Percentiles rank a stretch among this genome's conserved stretches.
phyloP scores from a whole-genome alignment of 2,113 vertebrate species.

The Calidris pugnax region DNA sequence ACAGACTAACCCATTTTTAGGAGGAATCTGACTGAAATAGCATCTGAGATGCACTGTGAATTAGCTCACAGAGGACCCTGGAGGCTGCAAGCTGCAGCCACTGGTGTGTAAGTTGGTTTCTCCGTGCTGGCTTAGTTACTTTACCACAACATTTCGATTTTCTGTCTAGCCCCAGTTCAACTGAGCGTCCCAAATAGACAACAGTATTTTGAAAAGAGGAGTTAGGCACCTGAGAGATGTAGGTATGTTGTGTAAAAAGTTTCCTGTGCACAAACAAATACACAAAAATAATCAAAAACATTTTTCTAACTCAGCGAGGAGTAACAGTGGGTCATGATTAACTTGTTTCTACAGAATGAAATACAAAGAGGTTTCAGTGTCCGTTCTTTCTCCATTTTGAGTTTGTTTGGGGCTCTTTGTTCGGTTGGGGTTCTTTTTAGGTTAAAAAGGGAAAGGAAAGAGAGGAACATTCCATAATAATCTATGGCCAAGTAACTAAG shows the following conservation, averaged over 20 bases:
- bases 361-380: neutral
- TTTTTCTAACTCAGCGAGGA: neutral
- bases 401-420: neutral
- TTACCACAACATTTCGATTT: neutral
- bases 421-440: too few species aligned
- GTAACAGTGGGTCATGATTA: neutral
- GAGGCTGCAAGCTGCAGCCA: neutral
- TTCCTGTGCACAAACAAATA: neutral
- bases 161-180: neutral
- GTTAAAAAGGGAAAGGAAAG: neutral
- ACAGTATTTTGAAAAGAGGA: neutral
- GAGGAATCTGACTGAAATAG: neutral
- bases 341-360: neutral
- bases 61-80: neutral
- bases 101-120: neutral
- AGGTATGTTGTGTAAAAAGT: neutral
- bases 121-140: neutral
- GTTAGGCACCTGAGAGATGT: neutral
- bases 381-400: neutral
- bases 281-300: neutral
- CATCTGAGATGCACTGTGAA: neutral
- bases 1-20: neutral
- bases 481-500: neutral
- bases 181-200: neutral
- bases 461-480: neutral